Evolutionary conservation across 2,888 invertebrate genomes (phyloP), one percentile per base, ranked within the genome.

Genomic region (Congeria kusceri): DNA sequence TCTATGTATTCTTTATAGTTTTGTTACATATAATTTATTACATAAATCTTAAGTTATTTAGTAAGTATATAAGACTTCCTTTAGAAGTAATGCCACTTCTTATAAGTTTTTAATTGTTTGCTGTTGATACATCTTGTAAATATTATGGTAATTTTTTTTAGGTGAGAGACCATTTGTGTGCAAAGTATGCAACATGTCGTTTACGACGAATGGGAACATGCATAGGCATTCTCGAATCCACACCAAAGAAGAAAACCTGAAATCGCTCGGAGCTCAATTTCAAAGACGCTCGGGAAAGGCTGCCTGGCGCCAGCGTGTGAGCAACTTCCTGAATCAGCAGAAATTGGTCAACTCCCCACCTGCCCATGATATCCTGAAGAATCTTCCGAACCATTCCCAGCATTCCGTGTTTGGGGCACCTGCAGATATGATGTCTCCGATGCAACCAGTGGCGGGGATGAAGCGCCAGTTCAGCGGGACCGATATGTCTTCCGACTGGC

Each of bases 171-270:
- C 97, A 2, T 97, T 97, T 93, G 95, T 96, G 89, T 97, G 97
- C 93, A 95, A 95, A 89, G 95, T 96, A 87, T 97, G 97, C 93
- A 95, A 96, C 71, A 95, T 96, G 93, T 96, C 96, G 53, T 97
- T 97, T 93, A 96, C 96, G 46, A 97, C 97, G 18, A 97, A 97
- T 92, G 97, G 96, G 29, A 97, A 96, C 93, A 96, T 97, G 96
- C 96, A 96, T 91, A 94, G 97, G 49, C 97, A 97, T 93, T 95
- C 96, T 95, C 95, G 96, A 77, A 96, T 96, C 1, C 96, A 96
- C 92, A 95, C 95, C 47, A 92, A 92, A 69, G 87, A 89, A 62
- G 86, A 83, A 62, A 86, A 81, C 56, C 64, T 86, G 56, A 78
- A 76, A 44, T 80, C 84, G 18, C 49, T 77, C 11, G 83, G 83